A percentile compares a stretch with the other conserved stretches of the same genome.
phyloP scores from a whole-genome alignment of 2,888 invertebrate genomes.

The Sylvicola cinctus region DNA sequence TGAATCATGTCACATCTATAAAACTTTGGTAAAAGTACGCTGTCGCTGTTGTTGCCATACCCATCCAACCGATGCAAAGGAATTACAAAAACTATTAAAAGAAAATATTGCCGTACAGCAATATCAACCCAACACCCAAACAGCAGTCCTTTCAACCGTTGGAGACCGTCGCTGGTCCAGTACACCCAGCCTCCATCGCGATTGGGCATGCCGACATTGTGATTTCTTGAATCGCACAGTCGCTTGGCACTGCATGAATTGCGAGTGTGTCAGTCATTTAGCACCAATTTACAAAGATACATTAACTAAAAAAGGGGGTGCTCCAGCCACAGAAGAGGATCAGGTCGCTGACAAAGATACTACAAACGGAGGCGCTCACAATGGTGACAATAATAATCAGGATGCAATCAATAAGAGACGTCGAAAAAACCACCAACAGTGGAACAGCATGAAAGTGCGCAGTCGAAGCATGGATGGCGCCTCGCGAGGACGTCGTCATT shows the following conservation, averaged over 20 bases:
- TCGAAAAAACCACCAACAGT: background rate
- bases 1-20: constrained; percentile 23
- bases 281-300: constrained; percentile 26
- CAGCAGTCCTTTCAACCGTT: background rate
- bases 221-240: constrained; percentile 24
- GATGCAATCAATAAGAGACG: background rate
- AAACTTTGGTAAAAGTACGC: constrained; percentile 16
- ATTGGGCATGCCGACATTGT: constrained; percentile 26
- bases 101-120: constrained; percentile 1
- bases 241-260: constrained; percentile 26
- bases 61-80: constrained; percentile 20
- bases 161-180: constrained; percentile 9
- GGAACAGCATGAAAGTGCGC: background rate
- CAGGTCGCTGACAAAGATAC: constrained; percentile 2
- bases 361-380: background rate
- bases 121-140: background rate
- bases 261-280: constrained; percentile 24
- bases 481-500: too few species aligned
- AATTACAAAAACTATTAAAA: constrained; percentile 11
- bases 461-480: too few species aligned
- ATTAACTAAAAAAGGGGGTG: constrained; percentile 10
- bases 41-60: constrained; percentile 22
- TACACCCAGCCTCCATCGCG: constrained; percentile 24
- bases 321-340: constrained; percentile 9
- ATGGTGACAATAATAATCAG: background rate